These are phyloP conservation scores for Aeoliscus strigatus DNA, from an alignment of 2,797 vertebrate species.

Conservation along the genomic window DNA sequence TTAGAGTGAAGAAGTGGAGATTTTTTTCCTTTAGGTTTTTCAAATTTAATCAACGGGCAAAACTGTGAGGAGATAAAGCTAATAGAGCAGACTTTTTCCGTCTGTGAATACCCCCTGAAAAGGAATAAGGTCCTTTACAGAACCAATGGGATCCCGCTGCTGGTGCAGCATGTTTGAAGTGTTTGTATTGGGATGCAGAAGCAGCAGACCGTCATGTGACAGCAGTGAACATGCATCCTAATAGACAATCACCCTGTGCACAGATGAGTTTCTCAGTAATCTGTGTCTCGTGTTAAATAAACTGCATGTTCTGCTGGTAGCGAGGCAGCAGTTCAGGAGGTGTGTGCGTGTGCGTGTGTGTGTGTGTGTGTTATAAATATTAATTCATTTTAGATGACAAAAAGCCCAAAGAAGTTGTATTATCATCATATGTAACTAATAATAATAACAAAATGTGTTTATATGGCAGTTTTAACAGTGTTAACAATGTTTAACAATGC, in stretches of 20 bases:
- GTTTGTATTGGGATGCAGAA: constrained; percentile 37
- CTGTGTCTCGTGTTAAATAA: constrained; percentile 29
- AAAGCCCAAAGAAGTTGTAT: too few species aligned
- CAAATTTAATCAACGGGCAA: constrained; percentile 50
- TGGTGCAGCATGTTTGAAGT: constrained; percentile 15
- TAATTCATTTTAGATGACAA: too few species aligned
- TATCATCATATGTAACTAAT: too few species aligned
- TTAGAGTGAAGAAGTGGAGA: constrained; percentile 55
- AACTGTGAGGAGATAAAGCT: constrained; percentile 21
- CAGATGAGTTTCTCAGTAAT: constrained; percentile 47
- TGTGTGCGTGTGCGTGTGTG: too few species aligned
- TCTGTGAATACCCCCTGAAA: not conserved
- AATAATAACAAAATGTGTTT: too few species aligned
- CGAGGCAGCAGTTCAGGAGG: too few species aligned
- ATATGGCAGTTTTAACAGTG: too few species aligned
- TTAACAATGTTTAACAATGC: too few species aligned
- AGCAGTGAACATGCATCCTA: constrained; percentile 52
- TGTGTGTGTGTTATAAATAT: too few species aligned
- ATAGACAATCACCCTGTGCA: constrained; percentile 50
- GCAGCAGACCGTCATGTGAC: constrained; percentile 35
- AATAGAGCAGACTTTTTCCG: constrained; percentile 6
- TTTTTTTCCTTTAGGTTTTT: constrained; percentile 54
- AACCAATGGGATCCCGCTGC: constrained; percentile 7
- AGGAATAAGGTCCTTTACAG: constrained; percentile 6
- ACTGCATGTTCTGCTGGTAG: constrained; percentile 28